Percentiles rank a stretch among this genome's conserved stretches.
phyloP scores from a whole-genome alignment of 1,140 invertebrate species.

The Zaprionus kolodkinae region DNA sequence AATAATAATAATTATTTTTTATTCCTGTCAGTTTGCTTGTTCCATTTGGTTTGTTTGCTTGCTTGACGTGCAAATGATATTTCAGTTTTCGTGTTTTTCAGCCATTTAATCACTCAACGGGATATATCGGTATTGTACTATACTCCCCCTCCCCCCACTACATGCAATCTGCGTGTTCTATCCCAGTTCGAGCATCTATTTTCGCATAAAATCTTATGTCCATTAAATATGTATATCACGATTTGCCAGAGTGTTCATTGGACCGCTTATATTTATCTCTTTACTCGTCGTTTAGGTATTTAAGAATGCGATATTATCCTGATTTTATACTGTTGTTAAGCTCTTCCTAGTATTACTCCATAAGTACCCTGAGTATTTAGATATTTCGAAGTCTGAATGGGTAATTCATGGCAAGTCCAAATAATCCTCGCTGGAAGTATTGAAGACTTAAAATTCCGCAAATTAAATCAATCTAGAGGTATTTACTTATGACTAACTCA shows the following conservation, averaged over 20 bases:
- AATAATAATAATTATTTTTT: conserved; percentile 17
- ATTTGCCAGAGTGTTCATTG: neutral
- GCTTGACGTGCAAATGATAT: conserved; percentile 1
- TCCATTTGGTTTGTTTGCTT: too few relatives aligned
- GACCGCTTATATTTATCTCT: neutral
- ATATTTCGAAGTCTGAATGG: too few relatives aligned
- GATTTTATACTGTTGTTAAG: neutral
- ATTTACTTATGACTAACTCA: too few relatives aligned
- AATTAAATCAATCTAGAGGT: too few relatives aligned
- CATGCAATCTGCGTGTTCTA: neutral
- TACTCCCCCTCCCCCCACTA: neutral
- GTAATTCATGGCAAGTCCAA: too few relatives aligned
- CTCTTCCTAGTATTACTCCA: too few relatives aligned
- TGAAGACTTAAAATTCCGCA: too few relatives aligned
- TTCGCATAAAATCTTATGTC: neutral
- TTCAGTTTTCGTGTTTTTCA: conserved; percentile 1
- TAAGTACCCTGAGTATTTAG: neutral
- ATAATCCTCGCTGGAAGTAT: too few relatives aligned
- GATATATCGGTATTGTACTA: neutral
- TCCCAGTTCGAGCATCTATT: neutral
- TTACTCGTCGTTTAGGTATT: neutral
- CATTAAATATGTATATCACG: conserved; percentile 6
- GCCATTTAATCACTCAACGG: conserved; percentile 4
- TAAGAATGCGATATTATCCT: neutral
- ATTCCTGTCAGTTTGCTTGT: neutral